A percentile compares a stretch with the other conserved stretches of the same genome.
phyloP scores from a whole-genome alignment of 1,140 invertebrate species.

The Macrobrachium rosenbergii region DNA sequence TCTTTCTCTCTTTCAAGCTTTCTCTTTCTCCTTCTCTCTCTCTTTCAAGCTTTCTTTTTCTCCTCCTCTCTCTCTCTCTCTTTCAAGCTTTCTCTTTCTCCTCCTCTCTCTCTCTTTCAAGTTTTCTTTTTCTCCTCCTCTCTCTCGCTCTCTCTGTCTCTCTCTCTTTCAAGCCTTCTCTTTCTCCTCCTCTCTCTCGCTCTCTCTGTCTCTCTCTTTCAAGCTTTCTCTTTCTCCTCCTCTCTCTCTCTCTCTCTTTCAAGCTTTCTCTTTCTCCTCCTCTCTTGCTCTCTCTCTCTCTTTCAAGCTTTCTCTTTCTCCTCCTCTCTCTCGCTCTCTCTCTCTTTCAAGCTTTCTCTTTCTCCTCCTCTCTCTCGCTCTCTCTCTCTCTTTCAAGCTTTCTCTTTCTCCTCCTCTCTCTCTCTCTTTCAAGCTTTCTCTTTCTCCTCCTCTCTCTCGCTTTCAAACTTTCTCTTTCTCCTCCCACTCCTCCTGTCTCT shows the following conservation, averaged over 20 bases:
- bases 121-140: background rate
- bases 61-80: too few species aligned
- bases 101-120: background rate
- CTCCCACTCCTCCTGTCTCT: too few species aligned
- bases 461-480: background rate
- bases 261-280: background rate
- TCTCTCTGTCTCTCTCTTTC: too few species aligned
- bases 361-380: background rate
- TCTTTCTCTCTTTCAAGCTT: too few species aligned
- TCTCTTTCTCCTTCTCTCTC: background rate
- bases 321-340: too few species aligned
- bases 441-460: background rate
- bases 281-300: too few species aligned
- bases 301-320: background rate
- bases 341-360: background rate
- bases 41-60: background rate
- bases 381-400: background rate
- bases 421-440: background rate
- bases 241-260: too few species aligned
- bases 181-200: background rate
- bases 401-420: background rate
- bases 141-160: too few species aligned
- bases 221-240: background rate
- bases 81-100: background rate
- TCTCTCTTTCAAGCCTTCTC: background rate